phyloP scores from a whole-genome alignment of 2,888 invertebrate species.

The Drosophila paramelanica region DNA sequence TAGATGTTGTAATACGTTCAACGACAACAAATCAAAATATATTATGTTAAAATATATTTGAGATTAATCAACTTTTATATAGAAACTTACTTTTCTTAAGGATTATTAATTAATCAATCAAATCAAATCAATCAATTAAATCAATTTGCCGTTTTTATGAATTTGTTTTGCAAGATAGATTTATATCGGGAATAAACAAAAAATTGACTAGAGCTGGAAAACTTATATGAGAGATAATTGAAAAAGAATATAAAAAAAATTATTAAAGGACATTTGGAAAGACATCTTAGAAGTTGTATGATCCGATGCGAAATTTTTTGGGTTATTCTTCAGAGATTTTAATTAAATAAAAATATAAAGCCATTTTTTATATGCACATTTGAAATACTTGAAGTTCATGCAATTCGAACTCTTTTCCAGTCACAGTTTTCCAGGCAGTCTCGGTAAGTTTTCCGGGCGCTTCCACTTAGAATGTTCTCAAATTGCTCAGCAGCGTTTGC shows the following conservation, averaged over 20 bases:
- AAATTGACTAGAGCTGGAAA: background rate
- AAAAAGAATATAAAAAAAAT: too few species aligned
- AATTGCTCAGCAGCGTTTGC: conserved; percentile 75
- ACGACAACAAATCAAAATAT: too few species aligned
- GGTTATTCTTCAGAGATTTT: background rate
- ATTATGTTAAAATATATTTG: too few species aligned
- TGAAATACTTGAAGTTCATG: too few species aligned
- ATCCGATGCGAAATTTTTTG: background rate
- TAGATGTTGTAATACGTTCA: too few species aligned
- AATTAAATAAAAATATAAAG: background rate
- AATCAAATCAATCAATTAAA: too few species aligned
- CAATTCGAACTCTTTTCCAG: background rate
- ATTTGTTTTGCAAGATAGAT: too few species aligned
- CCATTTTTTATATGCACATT: background rate
- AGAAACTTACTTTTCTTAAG: too few species aligned
- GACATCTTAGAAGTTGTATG: background rate
- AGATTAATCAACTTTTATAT: too few species aligned
- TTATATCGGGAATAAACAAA: background rate
- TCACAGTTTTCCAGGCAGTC: background rate
- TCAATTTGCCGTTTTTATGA: too few species aligned
- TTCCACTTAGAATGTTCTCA: conserved; percentile 70
- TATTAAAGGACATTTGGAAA: background rate
- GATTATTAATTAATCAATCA: too few species aligned
- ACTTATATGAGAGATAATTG: too few species aligned
- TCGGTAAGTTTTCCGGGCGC: background rate